These are phyloP conservation scores for Orchesella cincta DNA, from an alignment of 1,140 invertebrate genomes.

Conservation along the genomic window DNA sequence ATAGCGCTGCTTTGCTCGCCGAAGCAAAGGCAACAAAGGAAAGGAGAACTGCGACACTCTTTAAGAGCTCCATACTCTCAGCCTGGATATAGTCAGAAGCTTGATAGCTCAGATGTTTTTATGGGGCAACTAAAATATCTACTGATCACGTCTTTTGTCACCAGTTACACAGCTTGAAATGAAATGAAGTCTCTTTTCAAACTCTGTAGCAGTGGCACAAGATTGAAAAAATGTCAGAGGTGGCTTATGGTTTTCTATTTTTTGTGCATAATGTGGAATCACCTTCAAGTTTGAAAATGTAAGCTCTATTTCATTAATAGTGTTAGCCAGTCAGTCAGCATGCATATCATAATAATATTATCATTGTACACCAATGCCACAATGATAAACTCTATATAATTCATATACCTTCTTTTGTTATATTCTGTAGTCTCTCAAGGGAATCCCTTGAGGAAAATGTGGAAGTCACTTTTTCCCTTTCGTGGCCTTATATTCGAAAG, in stretches of 20 bases:
- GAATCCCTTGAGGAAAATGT: constrained; percentile 7
- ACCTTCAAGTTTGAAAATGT: too few relatives aligned
- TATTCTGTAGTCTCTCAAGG: not conserved
- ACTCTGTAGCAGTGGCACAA: not conserved
- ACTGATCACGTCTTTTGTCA: not conserved
- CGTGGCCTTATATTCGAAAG: not conserved
- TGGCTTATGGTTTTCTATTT: constrained; percentile 1
- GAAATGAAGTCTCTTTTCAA: not conserved
- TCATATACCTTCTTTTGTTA: not conserved
- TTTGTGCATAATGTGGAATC: not conserved
- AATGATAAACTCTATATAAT: not conserved
- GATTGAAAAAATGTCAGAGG: not conserved
- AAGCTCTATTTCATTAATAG: too few relatives aligned
- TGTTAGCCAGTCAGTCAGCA: too few relatives aligned
- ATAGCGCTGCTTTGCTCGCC: constrained; percentile 38
- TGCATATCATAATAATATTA: too few relatives aligned
- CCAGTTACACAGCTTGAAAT: constrained; percentile 12
- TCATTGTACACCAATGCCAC: too few relatives aligned
- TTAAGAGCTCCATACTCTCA: constrained; percentile 27
- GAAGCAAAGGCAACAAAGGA: not conserved
- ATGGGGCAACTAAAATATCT: not conserved
- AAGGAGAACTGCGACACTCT: not conserved
- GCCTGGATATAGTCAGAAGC: too few relatives aligned
- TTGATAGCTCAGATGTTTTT: not conserved
- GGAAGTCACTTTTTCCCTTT: constrained; percentile 22